phyloP scores from a whole-genome alignment of 1,140 invertebrate species.

The Muscidifurax raptorellus region DNA sequence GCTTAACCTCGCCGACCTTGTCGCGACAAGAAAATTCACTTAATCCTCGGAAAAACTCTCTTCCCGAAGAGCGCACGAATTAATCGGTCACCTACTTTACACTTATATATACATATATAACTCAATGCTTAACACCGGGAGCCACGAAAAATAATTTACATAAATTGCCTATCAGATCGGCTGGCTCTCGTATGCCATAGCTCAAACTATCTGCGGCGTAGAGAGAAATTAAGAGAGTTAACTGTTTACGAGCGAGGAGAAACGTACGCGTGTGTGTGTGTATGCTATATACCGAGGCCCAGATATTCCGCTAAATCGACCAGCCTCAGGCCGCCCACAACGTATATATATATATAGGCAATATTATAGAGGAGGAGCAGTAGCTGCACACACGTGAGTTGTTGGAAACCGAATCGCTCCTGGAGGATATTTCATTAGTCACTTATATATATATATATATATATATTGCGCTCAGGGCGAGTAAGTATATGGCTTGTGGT shows the following conservation, averaged over 20 bases:
- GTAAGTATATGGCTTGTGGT: background rate
- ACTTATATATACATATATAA: too few species aligned
- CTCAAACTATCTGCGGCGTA: conserved; percentile 24
- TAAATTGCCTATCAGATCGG: conserved; percentile 35
- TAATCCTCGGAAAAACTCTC: too few species aligned
- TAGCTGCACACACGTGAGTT: background rate
- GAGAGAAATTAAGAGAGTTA: conserved; percentile 36
- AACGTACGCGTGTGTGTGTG: too few species aligned
- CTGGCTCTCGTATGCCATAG: conserved; percentile 5
- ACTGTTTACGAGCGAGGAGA: conserved; percentile 3
- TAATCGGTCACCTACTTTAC: background rate
- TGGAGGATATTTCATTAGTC: background rate
- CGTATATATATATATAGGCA: too few species aligned
- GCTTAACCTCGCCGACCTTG: background rate
- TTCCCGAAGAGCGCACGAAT: background rate
- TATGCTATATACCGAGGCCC: too few species aligned
- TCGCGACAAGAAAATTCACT: background rate
- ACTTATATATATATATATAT: background rate
- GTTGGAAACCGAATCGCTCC: background rate
- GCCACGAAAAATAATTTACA: conserved; percentile 19
- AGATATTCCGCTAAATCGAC: conserved; percentile 28
- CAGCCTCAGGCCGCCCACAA: background rate
- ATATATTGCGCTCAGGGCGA: background rate
- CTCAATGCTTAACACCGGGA: background rate
- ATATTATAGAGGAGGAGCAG: background rate